These are phyloP conservation scores for Astropecten irregularis DNA, from an alignment of 53 echinoderm and acorn worm species.

Conservation along the genomic window DNA sequence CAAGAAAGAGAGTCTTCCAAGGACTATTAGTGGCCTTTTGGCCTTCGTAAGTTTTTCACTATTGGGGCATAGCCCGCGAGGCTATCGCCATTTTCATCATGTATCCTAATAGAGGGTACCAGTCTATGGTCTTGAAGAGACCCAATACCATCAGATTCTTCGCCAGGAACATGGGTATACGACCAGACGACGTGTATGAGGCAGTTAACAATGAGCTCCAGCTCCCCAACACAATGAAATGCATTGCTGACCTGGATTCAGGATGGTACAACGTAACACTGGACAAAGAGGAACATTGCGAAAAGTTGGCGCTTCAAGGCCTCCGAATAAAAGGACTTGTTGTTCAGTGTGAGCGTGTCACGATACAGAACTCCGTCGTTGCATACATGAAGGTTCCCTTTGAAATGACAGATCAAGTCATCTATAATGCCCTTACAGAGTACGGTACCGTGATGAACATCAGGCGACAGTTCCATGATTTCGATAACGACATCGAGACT, in stretches of 20 bases:
- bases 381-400: too few species aligned
- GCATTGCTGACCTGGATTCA: background rate
- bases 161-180: background rate
- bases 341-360: too few species aligned
- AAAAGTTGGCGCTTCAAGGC: background rate
- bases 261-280: slow-evolving; percentile 1
- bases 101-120: too few species aligned
- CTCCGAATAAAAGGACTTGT: background rate
- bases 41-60: too few species aligned
- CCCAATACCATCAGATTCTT: background rate
- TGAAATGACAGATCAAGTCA: too few species aligned
- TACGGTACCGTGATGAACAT: background rate
- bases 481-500: background rate
- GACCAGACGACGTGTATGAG: background rate
- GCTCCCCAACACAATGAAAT: background rate
- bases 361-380: too few species aligned
- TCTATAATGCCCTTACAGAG: background rate
- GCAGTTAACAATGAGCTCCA: background rate
- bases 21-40: too few species aligned
- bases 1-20: too few species aligned
- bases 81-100: too few species aligned
- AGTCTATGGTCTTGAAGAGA: too few species aligned
- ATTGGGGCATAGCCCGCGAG: too few species aligned
- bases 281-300: background rate
- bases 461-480: background rate